Conservation (phyloP, 2,888 invertebrate genomes). For the Morpho achilles region DNA sequence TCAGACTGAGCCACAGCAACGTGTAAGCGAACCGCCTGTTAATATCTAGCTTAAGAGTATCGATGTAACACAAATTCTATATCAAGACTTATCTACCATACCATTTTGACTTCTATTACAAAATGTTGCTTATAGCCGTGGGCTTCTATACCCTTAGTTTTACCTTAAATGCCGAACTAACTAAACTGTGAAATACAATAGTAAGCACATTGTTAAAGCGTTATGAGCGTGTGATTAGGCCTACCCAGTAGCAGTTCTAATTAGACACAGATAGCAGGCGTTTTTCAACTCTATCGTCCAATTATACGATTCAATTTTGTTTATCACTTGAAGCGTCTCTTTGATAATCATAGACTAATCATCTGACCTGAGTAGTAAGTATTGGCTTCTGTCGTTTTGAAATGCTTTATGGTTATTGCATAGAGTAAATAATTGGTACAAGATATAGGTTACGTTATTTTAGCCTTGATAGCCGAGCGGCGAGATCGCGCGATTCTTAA, state of each 20-base stretch:
- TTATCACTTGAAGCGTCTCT: not conserved
- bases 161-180: conserved; percentile 21
- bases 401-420: conserved; percentile 27
- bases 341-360: conserved; percentile 32
- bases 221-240: conserved; percentile 31
- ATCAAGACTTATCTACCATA: too few relatives aligned
- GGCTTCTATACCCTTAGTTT: not conserved
- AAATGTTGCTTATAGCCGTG: not conserved
- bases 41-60: too few relatives aligned
- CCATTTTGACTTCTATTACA: too few relatives aligned
- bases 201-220: conserved; percentile 29
- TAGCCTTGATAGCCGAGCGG: not conserved
- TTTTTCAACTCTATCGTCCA: conserved; percentile 16
- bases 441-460: conserved; percentile 4
- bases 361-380: conserved; percentile 30
- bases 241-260: conserved; percentile 24
- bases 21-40: too few relatives aligned
- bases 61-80: too few relatives aligned
- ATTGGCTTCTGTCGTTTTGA: conserved; percentile 25
- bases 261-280: conserved; percentile 14
- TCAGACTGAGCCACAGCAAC: too few relatives aligned
- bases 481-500: too few relatives aligned
- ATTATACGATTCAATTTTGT: conserved; percentile 11
- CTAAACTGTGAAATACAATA: conserved; percentile 27
- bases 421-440: conserved; percentile 6